These are phyloP conservation scores for Telmatherina bonti DNA, from an alignment of 2,797 vertebrate species.

Conservation along the genomic window DNA sequence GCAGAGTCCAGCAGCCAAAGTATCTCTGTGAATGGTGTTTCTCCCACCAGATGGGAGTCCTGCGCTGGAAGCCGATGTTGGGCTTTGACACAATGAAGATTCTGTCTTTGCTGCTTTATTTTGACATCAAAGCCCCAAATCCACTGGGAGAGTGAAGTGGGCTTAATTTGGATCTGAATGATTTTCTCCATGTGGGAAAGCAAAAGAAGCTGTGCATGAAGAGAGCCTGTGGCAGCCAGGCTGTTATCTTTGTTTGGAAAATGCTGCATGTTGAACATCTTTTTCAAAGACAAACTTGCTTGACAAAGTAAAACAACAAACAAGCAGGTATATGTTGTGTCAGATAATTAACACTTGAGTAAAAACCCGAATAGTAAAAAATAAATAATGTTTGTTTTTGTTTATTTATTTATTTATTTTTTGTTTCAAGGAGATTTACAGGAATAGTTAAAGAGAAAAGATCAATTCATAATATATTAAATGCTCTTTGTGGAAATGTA, in stretches of 20 bases:
- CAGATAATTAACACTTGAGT: not conserved
- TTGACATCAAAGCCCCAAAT: constrained; percentile 59
- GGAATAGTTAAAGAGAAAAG: not conserved
- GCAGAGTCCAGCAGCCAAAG: no score
- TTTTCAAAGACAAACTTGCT: no score
- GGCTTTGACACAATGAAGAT: constrained; percentile 51
- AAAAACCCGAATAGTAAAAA: not conserved
- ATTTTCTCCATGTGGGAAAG: constrained; percentile 46
- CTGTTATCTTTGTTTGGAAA: not conserved
- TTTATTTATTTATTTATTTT: rapidly evolving
- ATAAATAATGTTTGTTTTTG: not conserved
- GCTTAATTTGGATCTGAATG: constrained; percentile 54
- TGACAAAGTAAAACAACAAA: not conserved
- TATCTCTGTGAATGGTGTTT: constrained; percentile 31
- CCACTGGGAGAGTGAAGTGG: constrained; percentile 29
- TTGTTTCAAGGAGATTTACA: no score
- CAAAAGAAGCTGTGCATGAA: constrained; percentile 29
- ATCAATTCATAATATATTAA: rapidly evolving
- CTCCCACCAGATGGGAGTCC: constrained; percentile 39
- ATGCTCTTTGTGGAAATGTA: no score
- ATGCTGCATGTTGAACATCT: not conserved
- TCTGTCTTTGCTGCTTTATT: constrained; percentile 49
- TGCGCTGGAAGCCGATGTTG: constrained; percentile 57
- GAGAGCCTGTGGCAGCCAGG: constrained; percentile 12
- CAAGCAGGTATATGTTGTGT: not conserved